phyloP scores from a whole-genome alignment of 2,113 vertebrate species.

The Eudyptes chrysolophus region DNA sequence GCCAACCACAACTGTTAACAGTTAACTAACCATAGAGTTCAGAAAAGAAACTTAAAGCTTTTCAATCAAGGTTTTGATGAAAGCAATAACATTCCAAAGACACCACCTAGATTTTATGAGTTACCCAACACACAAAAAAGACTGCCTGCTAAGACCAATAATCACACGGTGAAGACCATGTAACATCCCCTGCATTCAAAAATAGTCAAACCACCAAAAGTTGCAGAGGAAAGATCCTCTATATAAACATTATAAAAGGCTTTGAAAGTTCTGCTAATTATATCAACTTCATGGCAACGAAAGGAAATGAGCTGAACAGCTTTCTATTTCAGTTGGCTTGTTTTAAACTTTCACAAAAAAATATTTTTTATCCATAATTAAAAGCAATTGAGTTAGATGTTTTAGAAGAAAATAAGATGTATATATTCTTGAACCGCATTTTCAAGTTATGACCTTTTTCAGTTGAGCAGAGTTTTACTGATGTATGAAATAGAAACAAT shows the following conservation, averaged over 20 bases:
- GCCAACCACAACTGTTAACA: not conserved
- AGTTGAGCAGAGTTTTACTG: constrained; percentile 17
- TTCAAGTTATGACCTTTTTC: constrained; percentile 9
- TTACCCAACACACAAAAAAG: not conserved
- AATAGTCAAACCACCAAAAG: not conserved
- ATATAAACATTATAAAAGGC: not conserved
- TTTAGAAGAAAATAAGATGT: not conserved
- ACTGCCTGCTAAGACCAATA: not conserved
- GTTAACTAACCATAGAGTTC: not conserved
- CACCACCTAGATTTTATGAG: not conserved
- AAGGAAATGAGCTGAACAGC: not conserved
- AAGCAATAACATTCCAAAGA: not conserved
- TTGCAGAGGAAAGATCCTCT: not conserved
- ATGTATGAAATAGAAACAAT: constrained; percentile 44
- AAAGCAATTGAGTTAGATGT: not conserved
- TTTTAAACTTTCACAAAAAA: not conserved
- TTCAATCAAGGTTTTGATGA: constrained; percentile 13
- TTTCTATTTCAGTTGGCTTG: not conserved
- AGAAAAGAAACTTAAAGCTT: not conserved
- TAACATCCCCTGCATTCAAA: not conserved
- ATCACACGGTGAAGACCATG: not conserved
- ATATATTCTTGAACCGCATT: not conserved
- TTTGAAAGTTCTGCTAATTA: not conserved
- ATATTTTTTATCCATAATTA: not conserved
- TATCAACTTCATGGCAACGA: not conserved